A percentile compares a stretch with the other conserved stretches of the same genome.
phyloP scores from a whole-genome alignment of 2,113 vertebrate species.

The Hassar affinis region DNA sequence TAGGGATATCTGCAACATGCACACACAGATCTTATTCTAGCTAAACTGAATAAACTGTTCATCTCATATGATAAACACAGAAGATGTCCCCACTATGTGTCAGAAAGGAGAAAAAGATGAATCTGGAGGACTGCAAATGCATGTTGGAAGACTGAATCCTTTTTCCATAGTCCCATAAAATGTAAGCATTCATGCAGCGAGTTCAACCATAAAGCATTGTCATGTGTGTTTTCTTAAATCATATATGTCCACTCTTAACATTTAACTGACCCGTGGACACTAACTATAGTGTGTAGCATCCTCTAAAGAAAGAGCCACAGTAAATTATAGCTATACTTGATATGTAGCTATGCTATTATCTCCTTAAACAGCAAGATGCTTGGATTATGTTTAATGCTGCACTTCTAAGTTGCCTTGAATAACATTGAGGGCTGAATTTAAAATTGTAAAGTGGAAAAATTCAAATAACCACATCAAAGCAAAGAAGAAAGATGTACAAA shows the following conservation, averaged over 20 bases:
- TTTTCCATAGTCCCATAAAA: slow-evolving; percentile 26
- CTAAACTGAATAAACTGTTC: not conserved
- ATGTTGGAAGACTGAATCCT: slow-evolving; percentile 23
- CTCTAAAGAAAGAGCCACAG: slow-evolving; percentile 4
- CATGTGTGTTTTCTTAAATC: not conserved
- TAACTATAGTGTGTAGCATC: slow-evolving; percentile 13
- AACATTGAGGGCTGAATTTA: too few relatives aligned
- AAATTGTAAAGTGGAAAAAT: not conserved
- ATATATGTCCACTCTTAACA: not conserved
- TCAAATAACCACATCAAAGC: not conserved
- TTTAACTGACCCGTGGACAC: slow-evolving; percentile 8
- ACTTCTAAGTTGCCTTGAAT: not conserved
- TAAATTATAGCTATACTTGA: slow-evolving; percentile 12
- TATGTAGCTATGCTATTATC: slow-evolving; percentile 9
- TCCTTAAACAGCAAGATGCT: not conserved
- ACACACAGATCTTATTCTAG: slow-evolving; percentile 45
- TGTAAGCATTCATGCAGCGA: not conserved
- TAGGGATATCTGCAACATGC: slow-evolving; percentile 16
- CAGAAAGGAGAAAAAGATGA: slow-evolving; percentile 2
- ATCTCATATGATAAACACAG: not conserved
- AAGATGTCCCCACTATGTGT: not conserved
- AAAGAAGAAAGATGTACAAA: not conserved
- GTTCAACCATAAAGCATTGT: not conserved
- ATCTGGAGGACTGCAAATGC: slow-evolving; percentile 1
- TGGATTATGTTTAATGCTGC: not conserved